These are phyloP conservation scores for Serilophus lunatus DNA, from an alignment of 2,113 vertebrate species.

Conservation along the genomic window DNA sequence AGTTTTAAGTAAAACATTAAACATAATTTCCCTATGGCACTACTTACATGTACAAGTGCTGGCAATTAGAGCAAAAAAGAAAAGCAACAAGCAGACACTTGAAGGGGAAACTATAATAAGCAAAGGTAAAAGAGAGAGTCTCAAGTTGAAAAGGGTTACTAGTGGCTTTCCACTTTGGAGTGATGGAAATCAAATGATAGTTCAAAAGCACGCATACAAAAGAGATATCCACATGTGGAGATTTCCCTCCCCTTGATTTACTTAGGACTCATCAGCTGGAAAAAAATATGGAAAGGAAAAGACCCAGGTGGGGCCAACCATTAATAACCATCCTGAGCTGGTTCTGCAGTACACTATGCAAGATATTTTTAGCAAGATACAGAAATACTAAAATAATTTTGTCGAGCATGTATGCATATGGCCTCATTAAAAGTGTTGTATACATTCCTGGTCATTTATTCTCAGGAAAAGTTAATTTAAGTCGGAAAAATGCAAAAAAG, in stretches of 20 bases:
- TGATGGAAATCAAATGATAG: neutral
- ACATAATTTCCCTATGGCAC: neutral
- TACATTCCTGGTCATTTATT: neutral
- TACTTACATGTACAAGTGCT: neutral
- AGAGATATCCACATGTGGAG: neutral
- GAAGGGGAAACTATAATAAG: neutral
- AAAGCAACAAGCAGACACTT: neutral
- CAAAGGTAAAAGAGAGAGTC: neutral
- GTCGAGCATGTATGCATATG: neutral
- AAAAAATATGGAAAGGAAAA: neutral
- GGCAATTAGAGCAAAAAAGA: neutral
- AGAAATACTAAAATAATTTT: neutral
- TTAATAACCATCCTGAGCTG: neutral
- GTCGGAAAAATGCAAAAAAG: neutral
- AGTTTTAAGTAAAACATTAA: neutral
- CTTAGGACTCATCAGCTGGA: neutral
- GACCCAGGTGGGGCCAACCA: neutral
- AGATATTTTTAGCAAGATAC: neutral
- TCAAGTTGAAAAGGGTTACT: neutral
- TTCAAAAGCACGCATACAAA: neutral
- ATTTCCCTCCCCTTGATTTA: neutral
- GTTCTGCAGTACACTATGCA: neutral
- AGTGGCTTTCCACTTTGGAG: neutral
- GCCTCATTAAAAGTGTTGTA: neutral
- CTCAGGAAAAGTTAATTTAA: neutral